Evolutionary conservation across 2,797 vertebrate genomes (phyloP), one percentile per base, ranked within the genome.

Genomic region (Dryobates pubescens): DNA sequence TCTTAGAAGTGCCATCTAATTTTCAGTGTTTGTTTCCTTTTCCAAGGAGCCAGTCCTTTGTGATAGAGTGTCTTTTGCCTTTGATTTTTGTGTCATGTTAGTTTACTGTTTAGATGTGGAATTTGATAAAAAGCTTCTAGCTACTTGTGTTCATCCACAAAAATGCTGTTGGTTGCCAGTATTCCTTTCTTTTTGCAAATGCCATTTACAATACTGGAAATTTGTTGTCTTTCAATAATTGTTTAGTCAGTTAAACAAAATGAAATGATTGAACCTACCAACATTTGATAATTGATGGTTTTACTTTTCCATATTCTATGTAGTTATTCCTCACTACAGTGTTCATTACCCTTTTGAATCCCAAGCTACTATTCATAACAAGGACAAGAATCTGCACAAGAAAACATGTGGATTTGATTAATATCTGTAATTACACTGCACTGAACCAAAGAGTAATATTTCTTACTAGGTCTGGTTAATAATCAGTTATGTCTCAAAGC

Each of bases 401-500:
- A 92, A 92, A 88, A 73, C 47, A 84, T 2, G 4, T 86, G 77
- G 38, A 30, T 45, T 88, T 96, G 96, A 96, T 95, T 94, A 95
- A 96, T 96, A 88, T 64, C 82, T 57, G 91, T 96, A 95, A 96
- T 93, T 93, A 89, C 38, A 82, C 73, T 88, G 76, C 80, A 43
- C 77, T 88, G 91, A 63, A 93, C 89, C 59, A 69, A 76, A 78
- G 16, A 54, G 36, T 83, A 84, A 75, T 95, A 96, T 95, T 94
- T 96, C 85, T 94, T 94, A 62, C 70, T 67, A 79, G 7, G 62
- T 88, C 19, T 68, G 5, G 12, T 93, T 96, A 95, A 93, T 91
- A 91, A 94, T 84, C 94, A 88, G 74, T 93, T 96, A 89, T 79
- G 80, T 89, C 91, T 93, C 89, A 70, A 93, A 94, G 88, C 74